These are phyloP conservation scores for Engraulis encrasicolus DNA, from an alignment of 2,113 vertebrate species.

Conservation along the genomic window DNA sequence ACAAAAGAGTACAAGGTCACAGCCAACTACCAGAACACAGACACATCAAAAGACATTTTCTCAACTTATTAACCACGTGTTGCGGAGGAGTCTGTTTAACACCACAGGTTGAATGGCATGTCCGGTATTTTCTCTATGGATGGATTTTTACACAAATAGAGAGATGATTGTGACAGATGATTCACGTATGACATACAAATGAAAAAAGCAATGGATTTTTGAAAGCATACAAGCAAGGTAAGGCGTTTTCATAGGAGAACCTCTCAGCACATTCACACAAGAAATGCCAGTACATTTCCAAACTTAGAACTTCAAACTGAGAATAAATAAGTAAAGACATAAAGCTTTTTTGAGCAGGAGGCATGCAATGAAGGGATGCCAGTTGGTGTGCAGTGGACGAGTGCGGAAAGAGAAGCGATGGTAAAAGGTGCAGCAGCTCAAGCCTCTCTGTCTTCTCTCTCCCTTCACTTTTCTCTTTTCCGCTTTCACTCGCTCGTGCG, in stretches of 20 bases:
- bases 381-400: background rate
- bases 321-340: slow-evolving; percentile 48
- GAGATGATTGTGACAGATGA: background rate
- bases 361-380: background rate
- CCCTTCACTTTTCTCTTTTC: background rate
- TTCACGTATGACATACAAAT: background rate
- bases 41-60: background rate
- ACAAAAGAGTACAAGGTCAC: background rate
- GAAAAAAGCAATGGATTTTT: background rate
- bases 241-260: background rate
- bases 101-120: background rate
- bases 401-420: background rate
- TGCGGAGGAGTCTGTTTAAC: background rate
- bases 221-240: background rate
- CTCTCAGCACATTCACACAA: background rate
- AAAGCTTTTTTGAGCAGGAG: slow-evolving; percentile 27
- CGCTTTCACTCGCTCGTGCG: background rate
- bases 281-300: background rate
- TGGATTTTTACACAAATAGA: background rate
- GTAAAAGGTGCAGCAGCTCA: background rate
- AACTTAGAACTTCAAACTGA: background rate
- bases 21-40: background rate
- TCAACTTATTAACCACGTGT: background rate
- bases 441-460: slow-evolving; percentile 17
- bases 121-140: slow-evolving; percentile 1